Base-by-base conservation (phyloP, 1,140 invertebrate genomes). In the Drosophila navojoa region DNA sequence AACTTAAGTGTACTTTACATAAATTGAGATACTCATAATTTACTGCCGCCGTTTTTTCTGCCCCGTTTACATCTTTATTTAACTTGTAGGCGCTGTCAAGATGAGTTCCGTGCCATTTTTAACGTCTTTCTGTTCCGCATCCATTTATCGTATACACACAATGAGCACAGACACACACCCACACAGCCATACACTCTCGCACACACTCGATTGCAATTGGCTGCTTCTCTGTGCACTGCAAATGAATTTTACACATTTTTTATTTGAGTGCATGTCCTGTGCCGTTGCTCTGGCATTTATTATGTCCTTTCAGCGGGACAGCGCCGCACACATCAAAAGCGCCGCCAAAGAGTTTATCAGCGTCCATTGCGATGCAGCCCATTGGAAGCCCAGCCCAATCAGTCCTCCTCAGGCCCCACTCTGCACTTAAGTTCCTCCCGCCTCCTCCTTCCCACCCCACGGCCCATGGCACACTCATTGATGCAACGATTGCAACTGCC, bases 311-410 rank as follows among this genome's bases (percentile, higher is more conserved):
- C 84, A 79, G 50, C 79, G 57, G 71, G 40, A 45, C 42, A 45
- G 3, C 15, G n/a, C 42, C 3, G 15, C 38, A 60, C 64, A 64
- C 61, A 69, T 87, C 82, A 86, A 87, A 85, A 79, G 72, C 71
- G 45, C 49, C 61, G 75, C 64, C 76, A 87, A 87, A 86, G 82
- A 86, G 82, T 87, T 87, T 87, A 87, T 87, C 82, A 89, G 67
- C 72, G 63, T 55, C 64, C 58, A 71, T 2, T 10, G 64, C 67
- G 70, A 44, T 52, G 59, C 54, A 16, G 13, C 29, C 13, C 42
- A 10, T 29, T 29, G 27, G 22, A 16, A 47, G 5, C 40, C 60
- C 42, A 45, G 9, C n/a, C 42, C 42, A 15, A 45, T 45, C 42
- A 15, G 42, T 15, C 29, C 32, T 9, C 5, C 32, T 10, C 32